Evolutionary conservation across 2,797 vertebrate species (phyloP).

Genomic region (Sebastes matsubarae): DNA sequence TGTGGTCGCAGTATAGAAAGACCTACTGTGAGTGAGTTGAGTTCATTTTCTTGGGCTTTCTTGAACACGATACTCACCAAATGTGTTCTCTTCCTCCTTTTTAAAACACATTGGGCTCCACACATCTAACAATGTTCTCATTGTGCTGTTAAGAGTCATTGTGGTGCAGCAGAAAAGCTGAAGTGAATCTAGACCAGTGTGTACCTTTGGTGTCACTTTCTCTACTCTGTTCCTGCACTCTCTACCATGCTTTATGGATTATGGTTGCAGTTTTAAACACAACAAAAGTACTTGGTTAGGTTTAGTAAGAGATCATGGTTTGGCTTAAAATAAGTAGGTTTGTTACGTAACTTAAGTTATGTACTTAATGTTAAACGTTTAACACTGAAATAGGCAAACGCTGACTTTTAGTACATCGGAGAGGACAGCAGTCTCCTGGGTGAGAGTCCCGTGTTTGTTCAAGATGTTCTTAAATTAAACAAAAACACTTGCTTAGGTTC

Average conservation of each 20-base stretch:
- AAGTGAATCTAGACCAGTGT: constrained; percentile 8
- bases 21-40: neutral
- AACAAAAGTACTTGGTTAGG: neutral
- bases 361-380: too few relatives aligned
- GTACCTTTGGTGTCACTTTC: neutral
- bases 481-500: neutral
- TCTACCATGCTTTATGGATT: neutral
- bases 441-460: too few relatives aligned
- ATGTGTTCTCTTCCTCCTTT: constrained; percentile 9
- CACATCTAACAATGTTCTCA: constrained; percentile 7
- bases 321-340: neutral
- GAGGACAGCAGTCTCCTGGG: too few relatives aligned
- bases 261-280: neutral
- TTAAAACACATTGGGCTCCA: neutral
- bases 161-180: constrained; percentile 5
- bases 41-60: constrained; percentile 9
- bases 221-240: neutral
- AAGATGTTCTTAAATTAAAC: too few relatives aligned
- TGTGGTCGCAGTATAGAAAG: neutral
- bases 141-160: neutral
- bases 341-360: too few relatives aligned
- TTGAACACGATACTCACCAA: constrained; percentile 5
- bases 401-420: too few relatives aligned
- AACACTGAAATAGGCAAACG: too few relatives aligned
- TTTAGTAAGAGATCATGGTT: neutral